Evolutionary conservation across 2,113 vertebrate genomes (phyloP), one percentile per base, ranked within the genome.

Genomic region (Semicossyphus pulcher): DNA sequence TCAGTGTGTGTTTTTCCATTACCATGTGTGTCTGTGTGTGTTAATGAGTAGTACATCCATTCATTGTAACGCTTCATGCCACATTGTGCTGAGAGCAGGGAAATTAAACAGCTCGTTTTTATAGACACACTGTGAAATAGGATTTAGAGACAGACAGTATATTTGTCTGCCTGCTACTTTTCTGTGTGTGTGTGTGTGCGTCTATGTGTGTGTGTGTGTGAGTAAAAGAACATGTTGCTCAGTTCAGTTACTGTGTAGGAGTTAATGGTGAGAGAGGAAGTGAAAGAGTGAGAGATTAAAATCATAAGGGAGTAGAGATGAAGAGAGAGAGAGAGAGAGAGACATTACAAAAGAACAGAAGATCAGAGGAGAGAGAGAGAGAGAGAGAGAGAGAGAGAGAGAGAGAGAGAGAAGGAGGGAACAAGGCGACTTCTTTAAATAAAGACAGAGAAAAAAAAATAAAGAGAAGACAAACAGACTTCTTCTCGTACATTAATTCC

Each of bases 121-220:
- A 63, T 45, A 80, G 85, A 86, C 85, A 48, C 59, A 63, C 68
- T 74, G 85, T 87, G 85, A 86, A 89, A 85, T 29, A 66, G 83
- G 87, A 88, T 91, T 81, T 85, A 32, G 18, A 80, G 72, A 44
- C 66, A 80, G 70, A 74, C 67, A 20, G 41, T 20, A n/a, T 60
- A 12, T 77, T 75, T 54, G 61, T 88, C 44, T 78, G 68, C 28
- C n/a, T 39, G 49, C 49, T 18, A 49, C 10, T 41, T 16, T 60
- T 63, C 10, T 41, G n/a, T 56, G 36, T 53, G 42, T 58, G 56
- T 77, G 51, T 63, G 32, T 56, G 76, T 66, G 72, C 68, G 70
- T 73, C 58, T 76, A 52, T 78, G 62, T 76, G 73, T 61, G 62
- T 59, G 36, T 75, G 53, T 29, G 62, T 48, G 60, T 47, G 57